These are phyloP conservation scores for Melanostigma gelatinosum DNA, from an alignment of 2,113 vertebrate genomes.

Conservation along the genomic window DNA sequence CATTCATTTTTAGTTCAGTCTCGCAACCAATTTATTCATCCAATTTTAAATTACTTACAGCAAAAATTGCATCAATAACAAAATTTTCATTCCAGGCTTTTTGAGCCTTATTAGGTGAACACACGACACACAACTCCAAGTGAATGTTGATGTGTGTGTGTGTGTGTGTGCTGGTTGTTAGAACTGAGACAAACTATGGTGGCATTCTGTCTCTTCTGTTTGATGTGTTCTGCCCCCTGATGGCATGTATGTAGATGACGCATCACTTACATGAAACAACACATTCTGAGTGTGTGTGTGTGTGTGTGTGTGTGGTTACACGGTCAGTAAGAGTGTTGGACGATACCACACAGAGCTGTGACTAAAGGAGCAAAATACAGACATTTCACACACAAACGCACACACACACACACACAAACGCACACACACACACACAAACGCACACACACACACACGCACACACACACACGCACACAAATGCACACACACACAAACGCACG, in stretches of 20 bases:
- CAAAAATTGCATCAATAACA: too few relatives aligned
- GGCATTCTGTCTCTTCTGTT: not conserved
- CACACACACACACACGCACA: too few relatives aligned
- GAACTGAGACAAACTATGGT: not conserved
- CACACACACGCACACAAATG: too few relatives aligned
- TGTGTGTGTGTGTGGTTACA: conserved; percentile 19
- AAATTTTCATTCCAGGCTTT: too few relatives aligned
- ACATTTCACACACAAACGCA: conserved; percentile 84
- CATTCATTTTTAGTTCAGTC: too few relatives aligned
- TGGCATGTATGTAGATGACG: conserved; percentile 1
- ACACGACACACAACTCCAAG: too few relatives aligned
- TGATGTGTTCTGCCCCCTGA: not conserved
- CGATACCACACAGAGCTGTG: conserved; percentile 98
- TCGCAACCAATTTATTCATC: too few relatives aligned
- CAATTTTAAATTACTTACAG: too few relatives aligned
- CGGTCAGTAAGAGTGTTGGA: conserved; percentile 73
- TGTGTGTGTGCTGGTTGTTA: not conserved
- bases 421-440: conserved; percentile 55
- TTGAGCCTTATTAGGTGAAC: too few relatives aligned
- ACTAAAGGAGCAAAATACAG: conserved; percentile 98
- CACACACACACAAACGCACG: conserved; percentile 29
- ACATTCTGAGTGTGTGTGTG: not conserved
- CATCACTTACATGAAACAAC: not conserved
- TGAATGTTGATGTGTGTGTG: too few relatives aligned
- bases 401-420: conserved; percentile 43